Percentiles rank a stretch among this genome's conserved stretches.
These are phyloP conservation scores for Lasaia peninsularis DNA, from an alignment of 1,140 invertebrate genomes.

Conservation along the genomic window DNA sequence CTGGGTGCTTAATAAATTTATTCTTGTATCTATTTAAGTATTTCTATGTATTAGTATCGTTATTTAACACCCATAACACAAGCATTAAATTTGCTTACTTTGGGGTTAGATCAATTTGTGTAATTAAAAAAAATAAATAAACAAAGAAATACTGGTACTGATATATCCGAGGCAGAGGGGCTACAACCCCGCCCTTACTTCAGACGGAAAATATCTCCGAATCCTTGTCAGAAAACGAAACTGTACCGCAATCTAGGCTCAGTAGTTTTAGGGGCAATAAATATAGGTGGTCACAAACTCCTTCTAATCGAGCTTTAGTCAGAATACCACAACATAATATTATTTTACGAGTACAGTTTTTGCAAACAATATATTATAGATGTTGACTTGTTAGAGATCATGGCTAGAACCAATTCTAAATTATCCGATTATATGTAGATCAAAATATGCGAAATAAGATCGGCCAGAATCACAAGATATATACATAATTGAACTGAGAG, in stretches of 20 bases:
- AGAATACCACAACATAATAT: background rate
- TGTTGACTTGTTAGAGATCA: background rate
- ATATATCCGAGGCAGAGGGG: too few relatives aligned
- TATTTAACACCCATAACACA: too few relatives aligned
- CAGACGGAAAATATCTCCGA: background rate
- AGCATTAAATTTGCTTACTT: too few relatives aligned
- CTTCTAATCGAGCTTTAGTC: background rate
- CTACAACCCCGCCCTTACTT: too few relatives aligned
- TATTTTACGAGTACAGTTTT: background rate
- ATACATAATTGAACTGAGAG: constrained; percentile 19
- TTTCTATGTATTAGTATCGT: too few relatives aligned
- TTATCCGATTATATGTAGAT: background rate
- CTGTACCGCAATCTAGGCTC: background rate
- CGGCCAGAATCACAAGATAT: too few relatives aligned
- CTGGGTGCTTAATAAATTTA: too few relatives aligned
- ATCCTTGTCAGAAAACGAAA: background rate
- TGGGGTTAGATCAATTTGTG: too few relatives aligned
- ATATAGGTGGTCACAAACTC: background rate
- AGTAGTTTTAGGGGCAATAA: background rate
- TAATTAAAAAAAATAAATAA: too few relatives aligned
- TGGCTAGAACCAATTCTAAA: background rate
- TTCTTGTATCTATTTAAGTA: too few relatives aligned
- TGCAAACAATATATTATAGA: background rate
- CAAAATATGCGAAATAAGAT: background rate
- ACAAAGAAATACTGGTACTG: too few relatives aligned